Conservation (phyloP, 1,140 invertebrate species). For the Andrena cerasifolii region DNA sequence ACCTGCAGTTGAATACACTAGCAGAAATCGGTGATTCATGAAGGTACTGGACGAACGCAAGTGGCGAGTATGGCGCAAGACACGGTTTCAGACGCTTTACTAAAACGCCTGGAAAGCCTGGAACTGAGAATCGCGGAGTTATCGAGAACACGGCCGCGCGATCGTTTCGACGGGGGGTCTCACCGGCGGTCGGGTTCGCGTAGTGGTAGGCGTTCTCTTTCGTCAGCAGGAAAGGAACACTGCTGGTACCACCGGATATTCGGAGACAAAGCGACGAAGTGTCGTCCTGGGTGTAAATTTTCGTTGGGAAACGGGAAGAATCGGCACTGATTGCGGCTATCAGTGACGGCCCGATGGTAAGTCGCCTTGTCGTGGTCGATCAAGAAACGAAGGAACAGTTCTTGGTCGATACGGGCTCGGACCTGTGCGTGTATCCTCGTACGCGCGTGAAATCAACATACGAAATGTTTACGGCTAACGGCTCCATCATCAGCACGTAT, state of each 20-base stretch:
- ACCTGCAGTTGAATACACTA: background rate
- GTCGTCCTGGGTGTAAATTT: background rate
- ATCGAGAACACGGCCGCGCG: background rate
- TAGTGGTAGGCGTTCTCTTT: background rate
- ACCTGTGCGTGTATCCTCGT: slow-evolving; percentile 8
- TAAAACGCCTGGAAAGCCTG: too few species aligned
- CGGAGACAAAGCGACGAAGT: background rate
- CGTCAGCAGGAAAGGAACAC: background rate
- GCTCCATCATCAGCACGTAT: background rate
- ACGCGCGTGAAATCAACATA: background rate
- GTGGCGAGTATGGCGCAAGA: too few species aligned
- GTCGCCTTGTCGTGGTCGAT: slow-evolving; percentile 8
- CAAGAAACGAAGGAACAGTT: background rate
- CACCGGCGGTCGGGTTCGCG: background rate
- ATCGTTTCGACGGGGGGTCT: background rate
- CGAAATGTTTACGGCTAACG: background rate
- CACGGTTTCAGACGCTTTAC: too few species aligned
- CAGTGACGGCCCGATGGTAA: background rate
- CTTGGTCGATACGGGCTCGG: background rate
- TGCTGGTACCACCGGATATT: slow-evolving; percentile 1
- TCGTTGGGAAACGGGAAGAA: background rate
- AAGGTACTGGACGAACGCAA: too few species aligned
- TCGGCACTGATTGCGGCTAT: background rate
- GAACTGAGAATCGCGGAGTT: slow-evolving; percentile 9
- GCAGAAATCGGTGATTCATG: slow-evolving; percentile 23